Conservation (phyloP, 2,797 vertebrate species). For the Bradypodion ventrale region DNA sequence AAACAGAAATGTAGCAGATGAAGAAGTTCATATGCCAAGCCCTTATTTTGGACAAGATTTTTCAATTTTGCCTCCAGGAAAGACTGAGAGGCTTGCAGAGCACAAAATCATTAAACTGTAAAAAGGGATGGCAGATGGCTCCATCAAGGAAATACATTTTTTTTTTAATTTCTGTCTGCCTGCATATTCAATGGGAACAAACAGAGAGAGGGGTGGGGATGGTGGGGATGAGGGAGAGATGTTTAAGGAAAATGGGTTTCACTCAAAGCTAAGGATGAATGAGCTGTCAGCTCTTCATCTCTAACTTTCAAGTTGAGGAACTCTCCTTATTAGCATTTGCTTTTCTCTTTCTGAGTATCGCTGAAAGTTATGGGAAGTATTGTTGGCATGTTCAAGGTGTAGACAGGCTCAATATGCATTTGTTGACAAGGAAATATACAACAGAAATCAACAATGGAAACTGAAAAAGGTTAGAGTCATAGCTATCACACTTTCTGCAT, state of each 20-base stretch:
- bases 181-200: slow-evolving; percentile 63
- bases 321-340: slow-evolving; percentile 48
- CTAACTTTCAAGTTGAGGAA: slow-evolving; percentile 44
- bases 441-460: not conserved
- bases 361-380: not conserved
- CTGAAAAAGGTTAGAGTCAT: accelerated
- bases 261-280: slow-evolving; percentile 41
- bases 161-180: slow-evolving; percentile 52
- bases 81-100: slow-evolving; percentile 63
- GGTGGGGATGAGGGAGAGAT: not conserved
- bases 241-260: slow-evolving; percentile 37
- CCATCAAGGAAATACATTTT: slow-evolving; percentile 51
- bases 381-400: not conserved
- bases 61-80: slow-evolving; percentile 66
- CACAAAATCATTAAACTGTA: slow-evolving; percentile 68
- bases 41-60: slow-evolving; percentile 60
- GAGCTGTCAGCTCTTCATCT: slow-evolving; percentile 47
- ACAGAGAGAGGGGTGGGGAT: not conserved
- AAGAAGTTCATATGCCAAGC: slow-evolving; percentile 63
- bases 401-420: not conserved
- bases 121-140: slow-evolving; percentile 45
- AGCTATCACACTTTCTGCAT: not conserved
- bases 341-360: slow-evolving; percentile 23
- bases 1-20: slow-evolving; percentile 22
- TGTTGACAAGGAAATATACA: not conserved